Base-by-base conservation (phyloP, 2,888 invertebrate genomes). In the Polyommatus icarus region DNA sequence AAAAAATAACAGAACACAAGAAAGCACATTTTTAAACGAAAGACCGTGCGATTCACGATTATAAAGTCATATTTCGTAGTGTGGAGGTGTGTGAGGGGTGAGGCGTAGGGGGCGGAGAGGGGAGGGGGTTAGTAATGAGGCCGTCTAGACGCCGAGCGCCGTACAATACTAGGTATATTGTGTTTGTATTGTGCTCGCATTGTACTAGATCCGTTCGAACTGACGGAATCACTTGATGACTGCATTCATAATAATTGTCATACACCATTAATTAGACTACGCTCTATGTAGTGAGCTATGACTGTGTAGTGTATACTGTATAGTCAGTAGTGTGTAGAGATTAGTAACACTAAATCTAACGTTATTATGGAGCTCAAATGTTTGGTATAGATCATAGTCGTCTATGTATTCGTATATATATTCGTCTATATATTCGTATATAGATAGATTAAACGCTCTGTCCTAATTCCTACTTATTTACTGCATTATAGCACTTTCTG, bases 61-160 rank as follows among this genome's bases (percentile, higher is more conserved):
- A 89, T 87, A 85, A 85, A 86, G 87, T 87, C 85, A 90, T 87
- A 89, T 89, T 91, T 89, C 88, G 87, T 89, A 87, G 87, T 86
- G 85, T 83, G 83, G 83, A 82, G 67, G 67, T 18, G 67, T 67
- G 83, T 82, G 83, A 40, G 81, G 77, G 77, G 78, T 79, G 80
- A 78, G 79, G 81, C 82, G 84, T 80, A 79, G 83, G 84, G 80
- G 79, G 80, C 81, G 84, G 81, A 78, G 83, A 83, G 80, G 81
- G 83, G 78, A 83, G 82, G 84, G 79, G 83, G 83, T 82, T 82
- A 82, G 87, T 89, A 87, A 90, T 88, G 89, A 88, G 89, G 88
- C 85, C 87, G 92, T 93, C 93, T 92, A 92, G 92, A 93, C 92
- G 87, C 85, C 85, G 84, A 85, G 79, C 29, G 29, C 29, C 77